Conservation (phyloP, 2,113 vertebrate species). For the Leptobrachium ailaonicum region DNA sequence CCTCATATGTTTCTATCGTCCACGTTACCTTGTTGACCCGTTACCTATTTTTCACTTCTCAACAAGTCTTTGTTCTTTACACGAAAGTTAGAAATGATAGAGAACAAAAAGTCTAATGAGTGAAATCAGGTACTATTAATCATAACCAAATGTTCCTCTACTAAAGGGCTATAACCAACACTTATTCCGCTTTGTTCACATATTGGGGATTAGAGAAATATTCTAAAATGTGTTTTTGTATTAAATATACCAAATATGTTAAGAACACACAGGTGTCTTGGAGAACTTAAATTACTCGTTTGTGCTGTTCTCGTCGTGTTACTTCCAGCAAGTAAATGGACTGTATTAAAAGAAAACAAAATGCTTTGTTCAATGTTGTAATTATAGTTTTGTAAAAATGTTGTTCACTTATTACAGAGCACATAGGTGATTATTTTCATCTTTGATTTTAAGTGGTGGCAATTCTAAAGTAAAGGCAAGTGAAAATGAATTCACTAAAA, state of each 20-base stretch:
- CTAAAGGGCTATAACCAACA: no score
- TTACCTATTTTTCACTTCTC: no score
- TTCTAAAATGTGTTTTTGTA: constrained; percentile 12
- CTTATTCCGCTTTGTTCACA: no score
- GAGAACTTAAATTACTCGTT: not conserved
- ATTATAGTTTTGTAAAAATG: constrained; percentile 33
- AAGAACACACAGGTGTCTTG: constrained; percentile 15
- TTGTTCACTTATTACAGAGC: constrained; percentile 17
- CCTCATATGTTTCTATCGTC: no score
- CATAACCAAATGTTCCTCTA: no score
- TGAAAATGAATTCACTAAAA: not conserved
- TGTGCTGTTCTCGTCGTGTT: constrained; percentile 1
- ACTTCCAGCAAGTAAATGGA: constrained; percentile 19
- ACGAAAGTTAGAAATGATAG: no score
- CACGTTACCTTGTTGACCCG: no score
- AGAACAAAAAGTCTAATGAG: no score
- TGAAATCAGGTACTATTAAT: no score
- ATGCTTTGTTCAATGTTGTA: constrained; percentile 7
- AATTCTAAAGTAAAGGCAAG: not conserved
- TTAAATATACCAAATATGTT: constrained; percentile 9
- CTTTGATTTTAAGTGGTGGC: not conserved
- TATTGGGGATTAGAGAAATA: not conserved
- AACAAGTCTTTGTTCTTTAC: no score
- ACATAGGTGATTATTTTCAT: constrained; percentile 5
- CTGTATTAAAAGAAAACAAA: constrained; percentile 22